These are phyloP conservation scores for Aplochiton taeniatus DNA, from an alignment of 2,797 vertebrate genomes.

Conservation along the genomic window DNA sequence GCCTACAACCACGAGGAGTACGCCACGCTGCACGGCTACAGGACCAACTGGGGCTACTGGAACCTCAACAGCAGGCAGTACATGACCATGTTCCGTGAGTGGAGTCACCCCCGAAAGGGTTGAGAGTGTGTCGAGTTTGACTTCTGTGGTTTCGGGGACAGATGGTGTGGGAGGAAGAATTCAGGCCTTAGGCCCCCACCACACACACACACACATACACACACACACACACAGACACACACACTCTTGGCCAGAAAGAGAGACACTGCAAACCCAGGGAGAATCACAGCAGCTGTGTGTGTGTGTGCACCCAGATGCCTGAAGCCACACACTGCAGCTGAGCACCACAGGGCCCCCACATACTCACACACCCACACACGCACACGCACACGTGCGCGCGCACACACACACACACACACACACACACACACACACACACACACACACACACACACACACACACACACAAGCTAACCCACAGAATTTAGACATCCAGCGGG, in stretches of 20 bases:
- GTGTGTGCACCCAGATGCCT: constrained; percentile 48
- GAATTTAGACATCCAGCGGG: neutral
- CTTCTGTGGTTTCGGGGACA: constrained; percentile 6
- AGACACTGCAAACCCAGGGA: constrained; percentile 13
- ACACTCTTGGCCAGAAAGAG: neutral
- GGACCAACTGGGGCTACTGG: constrained; percentile 99
- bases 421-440: neutral
- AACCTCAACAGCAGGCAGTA: constrained; percentile 92
- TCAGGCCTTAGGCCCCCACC: constrained; percentile 19
- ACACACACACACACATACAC: neutral
- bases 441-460: constrained; percentile 5
- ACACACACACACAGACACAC: no score
- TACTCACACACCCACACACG: neutral
- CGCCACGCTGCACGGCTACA: constrained; percentile 88
- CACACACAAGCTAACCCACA: no score
- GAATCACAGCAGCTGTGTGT: constrained; percentile 44
- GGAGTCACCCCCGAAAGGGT: neutral
- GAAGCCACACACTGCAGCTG: constrained; percentile 24
- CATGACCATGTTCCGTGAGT: constrained; percentile 97
- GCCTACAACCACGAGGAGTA: constrained; percentile 97
- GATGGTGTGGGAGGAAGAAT: constrained; percentile 23
- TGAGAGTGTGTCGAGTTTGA: neutral
- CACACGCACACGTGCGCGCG: constrained; percentile 6
- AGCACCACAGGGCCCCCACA: constrained; percentile 18
- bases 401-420: neutral